These are phyloP conservation scores for Scaptomyza tumidula DNA, from an alignment of 2,888 invertebrate species.

Conservation along the genomic window DNA sequence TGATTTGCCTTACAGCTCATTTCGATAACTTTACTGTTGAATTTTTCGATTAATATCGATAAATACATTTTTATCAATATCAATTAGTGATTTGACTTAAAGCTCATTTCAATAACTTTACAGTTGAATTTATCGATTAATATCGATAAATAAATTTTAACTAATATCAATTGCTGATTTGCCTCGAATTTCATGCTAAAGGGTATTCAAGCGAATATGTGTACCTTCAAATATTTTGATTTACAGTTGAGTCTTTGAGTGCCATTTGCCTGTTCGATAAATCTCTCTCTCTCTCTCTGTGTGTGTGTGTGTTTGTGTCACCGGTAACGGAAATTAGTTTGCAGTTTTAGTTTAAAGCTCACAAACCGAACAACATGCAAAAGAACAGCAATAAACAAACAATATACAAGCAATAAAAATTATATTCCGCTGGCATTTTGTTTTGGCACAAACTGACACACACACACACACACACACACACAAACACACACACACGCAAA, in stretches of 20 bases:
- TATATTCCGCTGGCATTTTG: conserved; percentile 43
- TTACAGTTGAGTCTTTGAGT: conserved; percentile 29
- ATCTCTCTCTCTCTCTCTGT: conserved; percentile 15
- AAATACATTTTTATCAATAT: too few relatives aligned
- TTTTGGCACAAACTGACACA: conserved; percentile 27
- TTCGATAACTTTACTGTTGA: too few relatives aligned
- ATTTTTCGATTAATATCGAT: too few relatives aligned
- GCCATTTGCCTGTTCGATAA: conserved; percentile 45
- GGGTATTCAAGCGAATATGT: not conserved
- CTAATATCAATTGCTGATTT: too few relatives aligned
- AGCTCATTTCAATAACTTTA: too few relatives aligned
- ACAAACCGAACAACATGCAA: conserved; percentile 29
- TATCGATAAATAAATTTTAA: too few relatives aligned
- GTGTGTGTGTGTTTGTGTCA: conserved; percentile 20
- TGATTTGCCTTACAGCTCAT: too few relatives aligned
- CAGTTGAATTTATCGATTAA: too few relatives aligned
- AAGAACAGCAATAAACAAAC: conserved; percentile 37
- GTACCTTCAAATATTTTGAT: conserved; percentile 1
- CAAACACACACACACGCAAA: not conserved
- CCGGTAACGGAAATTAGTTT: conserved; percentile 64
- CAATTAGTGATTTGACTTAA: too few relatives aligned
- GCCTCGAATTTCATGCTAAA: too few relatives aligned
- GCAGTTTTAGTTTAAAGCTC: conserved; percentile 60
- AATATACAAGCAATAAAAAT: conserved; percentile 53
- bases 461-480: conserved; percentile 1